phyloP scores from a whole-genome alignment of 2,797 vertebrate genomes.

The Petrocephalus sullivani region DNA sequence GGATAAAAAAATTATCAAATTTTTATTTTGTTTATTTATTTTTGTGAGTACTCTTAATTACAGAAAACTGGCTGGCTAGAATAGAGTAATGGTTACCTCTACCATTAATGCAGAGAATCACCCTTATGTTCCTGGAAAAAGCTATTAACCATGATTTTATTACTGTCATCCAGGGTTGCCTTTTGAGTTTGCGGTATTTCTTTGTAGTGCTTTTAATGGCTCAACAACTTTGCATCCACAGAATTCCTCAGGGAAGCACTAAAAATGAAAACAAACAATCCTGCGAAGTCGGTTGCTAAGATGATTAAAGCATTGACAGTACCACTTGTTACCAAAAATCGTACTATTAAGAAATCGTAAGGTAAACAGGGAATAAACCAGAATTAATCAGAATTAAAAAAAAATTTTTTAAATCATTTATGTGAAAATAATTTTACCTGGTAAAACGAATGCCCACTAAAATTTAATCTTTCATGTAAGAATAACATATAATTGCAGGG shows the following conservation, averaged over 20 bases:
- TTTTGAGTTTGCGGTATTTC: neutral
- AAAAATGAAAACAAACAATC: neutral
- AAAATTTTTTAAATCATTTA: neutral
- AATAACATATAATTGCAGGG: neutral
- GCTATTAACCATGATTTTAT: neutral
- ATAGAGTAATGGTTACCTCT: conserved; percentile 7
- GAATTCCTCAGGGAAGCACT: neutral
- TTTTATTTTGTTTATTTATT: neutral
- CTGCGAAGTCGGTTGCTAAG: neutral
- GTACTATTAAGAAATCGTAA: neutral
- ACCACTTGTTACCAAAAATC: neutral
- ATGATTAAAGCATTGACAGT: neutral
- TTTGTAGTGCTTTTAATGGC: neutral
- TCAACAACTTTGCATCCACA: neutral
- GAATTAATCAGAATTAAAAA: neutral
- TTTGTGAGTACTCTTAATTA: neutral
- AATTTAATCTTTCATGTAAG: neutral
- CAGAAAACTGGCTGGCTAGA: neutral
- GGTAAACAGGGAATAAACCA: neutral
- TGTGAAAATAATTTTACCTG: neutral
- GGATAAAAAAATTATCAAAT: neutral
- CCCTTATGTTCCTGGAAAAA: neutral
- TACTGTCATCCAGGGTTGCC: neutral
- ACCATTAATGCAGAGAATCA: neutral
- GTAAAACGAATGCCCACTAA: neutral